Evolutionary conservation across 2,888 invertebrate genomes (phyloP), one percentile per base, ranked within the genome.

Genomic region (Drosophila pseudotalamancana): DNA sequence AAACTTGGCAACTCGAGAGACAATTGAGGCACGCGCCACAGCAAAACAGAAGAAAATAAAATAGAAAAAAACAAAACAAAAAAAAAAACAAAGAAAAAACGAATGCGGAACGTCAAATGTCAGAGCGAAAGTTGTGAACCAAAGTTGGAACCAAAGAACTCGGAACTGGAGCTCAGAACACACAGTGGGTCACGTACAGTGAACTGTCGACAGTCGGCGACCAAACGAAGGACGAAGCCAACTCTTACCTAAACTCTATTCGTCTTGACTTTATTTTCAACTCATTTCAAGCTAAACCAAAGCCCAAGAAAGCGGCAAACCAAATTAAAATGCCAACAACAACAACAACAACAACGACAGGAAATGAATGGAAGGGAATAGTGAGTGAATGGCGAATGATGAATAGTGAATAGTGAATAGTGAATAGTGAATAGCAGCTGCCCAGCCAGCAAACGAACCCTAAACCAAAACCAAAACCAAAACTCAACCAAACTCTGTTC

Each of bases 21-120:
- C 85, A 84, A 81, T 81, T 81, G 80, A 71, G 71, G 55, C 75
- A 77, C 77, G 77, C 75, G 73, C 75, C 61, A 57, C 42, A 34
- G 25, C 45, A 65, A 54, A 42, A 49, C 11, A 45, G 2, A 9
- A 8, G 12, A 14, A n/a, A 55, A 27, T 21, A 21, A 6, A 12
- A 53, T 18, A 3, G 14, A 1, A 18, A 25, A 9, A 8, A 21
- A 9, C 8, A 18, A 12, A 21, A 29, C 4, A 3, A 11, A n/a
- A 18, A 42, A 19, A 4, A 8, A 2, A 16, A 11, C 9, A 14
- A 9, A 2, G 31, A 4, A 3, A 1, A 27, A 27, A 16, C 32
- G 8, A 40, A 55, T 35, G 72, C 66, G 55, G 48, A 39, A 64
- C 59, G 50, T 65, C 56, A 73, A 57, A 60, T 64, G 69, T 54